These are phyloP conservation scores for Phaethon lepturus DNA, from an alignment of 2,113 vertebrate species.

Conservation along the genomic window DNA sequence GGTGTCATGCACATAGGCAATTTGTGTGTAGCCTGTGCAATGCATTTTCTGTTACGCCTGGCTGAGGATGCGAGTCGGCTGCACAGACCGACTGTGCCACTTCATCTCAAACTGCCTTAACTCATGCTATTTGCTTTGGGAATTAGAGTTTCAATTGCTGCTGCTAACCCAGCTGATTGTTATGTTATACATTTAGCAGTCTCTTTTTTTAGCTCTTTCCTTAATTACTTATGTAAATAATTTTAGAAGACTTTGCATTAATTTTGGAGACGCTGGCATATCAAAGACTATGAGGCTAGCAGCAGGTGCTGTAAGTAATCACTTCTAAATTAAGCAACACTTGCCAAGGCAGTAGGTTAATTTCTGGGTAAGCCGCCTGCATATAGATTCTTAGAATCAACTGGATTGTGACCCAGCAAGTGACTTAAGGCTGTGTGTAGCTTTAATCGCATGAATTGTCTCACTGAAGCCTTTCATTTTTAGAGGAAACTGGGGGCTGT, in stretches of 20 bases:
- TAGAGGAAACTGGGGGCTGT: not conserved
- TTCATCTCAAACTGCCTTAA: not conserved
- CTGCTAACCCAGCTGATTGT: conserved; percentile 28
- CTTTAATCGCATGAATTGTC: not conserved
- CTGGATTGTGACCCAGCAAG: not conserved
- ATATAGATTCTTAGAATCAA: not conserved
- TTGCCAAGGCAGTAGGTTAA: conserved; percentile 58
- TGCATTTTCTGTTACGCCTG: not conserved
- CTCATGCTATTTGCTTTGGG: conserved; percentile 34
- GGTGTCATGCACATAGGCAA: rapidly evolving
- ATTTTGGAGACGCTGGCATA: not conserved
- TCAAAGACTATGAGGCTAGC: not conserved
- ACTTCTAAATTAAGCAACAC: conserved; percentile 42
- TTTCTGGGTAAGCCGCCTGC: conserved; percentile 21
- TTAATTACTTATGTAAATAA: conserved; percentile 55
- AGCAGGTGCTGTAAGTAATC: conserved; percentile 64
- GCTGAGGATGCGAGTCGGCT: not conserved
- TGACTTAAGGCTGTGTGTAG: not conserved
- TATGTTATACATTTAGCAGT: not conserved
- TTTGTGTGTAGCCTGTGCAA: not conserved
- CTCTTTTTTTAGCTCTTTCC: conserved; percentile 5
- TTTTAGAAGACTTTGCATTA: not conserved
- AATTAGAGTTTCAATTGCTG: not conserved
- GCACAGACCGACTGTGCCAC: not conserved
- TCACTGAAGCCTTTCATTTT: not conserved